Percentiles rank a stretch among this genome's conserved stretches.
Evolutionary conservation across 1,140 invertebrate species (phyloP).

Genomic region (Brachystomella parvula): DNA sequence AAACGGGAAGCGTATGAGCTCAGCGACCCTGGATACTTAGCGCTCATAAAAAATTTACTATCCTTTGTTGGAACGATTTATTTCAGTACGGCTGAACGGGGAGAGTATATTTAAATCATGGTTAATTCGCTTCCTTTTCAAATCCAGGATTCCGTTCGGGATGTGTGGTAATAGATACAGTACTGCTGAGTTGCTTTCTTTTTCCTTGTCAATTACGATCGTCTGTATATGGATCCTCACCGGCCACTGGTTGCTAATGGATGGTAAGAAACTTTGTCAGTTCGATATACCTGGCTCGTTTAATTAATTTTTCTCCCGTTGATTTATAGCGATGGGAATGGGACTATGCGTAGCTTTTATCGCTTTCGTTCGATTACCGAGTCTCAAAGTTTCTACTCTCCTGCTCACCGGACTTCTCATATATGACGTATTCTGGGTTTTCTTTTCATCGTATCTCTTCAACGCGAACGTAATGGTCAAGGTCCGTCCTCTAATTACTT

Average conservation of each 20-base stretch:
- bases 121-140: slow-evolving; percentile 19
- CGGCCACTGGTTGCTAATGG: slow-evolving; percentile 96
- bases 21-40: too few species aligned
- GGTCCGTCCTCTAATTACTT: slow-evolving; percentile 48
- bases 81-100: too few species aligned
- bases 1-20: too few species aligned
- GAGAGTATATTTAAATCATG: neutral
- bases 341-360: slow-evolving; percentile 95
- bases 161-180: slow-evolving; percentile 84
- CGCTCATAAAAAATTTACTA: too few species aligned
- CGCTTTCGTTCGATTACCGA: slow-evolving; percentile 88
- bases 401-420: slow-evolving; percentile 86
- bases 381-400: slow-evolving; percentile 90
- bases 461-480: slow-evolving; percentile 99
- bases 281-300: neutral
- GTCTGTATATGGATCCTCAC: slow-evolving; percentile 95
- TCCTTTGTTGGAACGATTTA: too few species aligned
- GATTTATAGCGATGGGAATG: slow-evolving; percentile 81
- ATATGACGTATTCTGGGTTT: slow-evolving; percentile 98
- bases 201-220: slow-evolving; percentile 82
- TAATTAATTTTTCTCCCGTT: slow-evolving; percentile 28
- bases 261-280: slow-evolving; percentile 53
- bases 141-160: slow-evolving; percentile 73
- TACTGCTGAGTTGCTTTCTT: slow-evolving; percentile 84
- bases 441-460: slow-evolving; percentile 97